Evolutionary conservation across 2,113 vertebrate species (phyloP), one percentile per base, ranked within the genome.

Genomic region (Ailuropoda melanoleuca): DNA sequence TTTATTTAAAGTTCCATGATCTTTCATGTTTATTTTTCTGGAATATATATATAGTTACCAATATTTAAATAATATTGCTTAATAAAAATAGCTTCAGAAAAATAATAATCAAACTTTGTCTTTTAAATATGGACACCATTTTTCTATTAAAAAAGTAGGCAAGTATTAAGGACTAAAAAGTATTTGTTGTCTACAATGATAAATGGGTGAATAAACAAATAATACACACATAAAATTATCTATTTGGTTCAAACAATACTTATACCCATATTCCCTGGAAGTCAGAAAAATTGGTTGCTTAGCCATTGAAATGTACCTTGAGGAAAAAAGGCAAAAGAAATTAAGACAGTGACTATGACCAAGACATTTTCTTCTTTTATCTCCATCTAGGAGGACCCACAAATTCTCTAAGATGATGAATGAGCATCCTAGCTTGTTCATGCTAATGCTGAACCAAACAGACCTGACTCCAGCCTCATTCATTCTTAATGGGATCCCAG

Each of bases 401-500:
- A 34, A 34, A 46, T 34, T 4, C 55, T 89, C 1, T 58, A 87
- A 53, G 24, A 56, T 88, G 66, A 88, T 72, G 43, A 74, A 56
- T 14, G n/a, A 74, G 56, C 50, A 31, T 74, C 26, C 17, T 74
- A 29, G n/a, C 11, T 55, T 56, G 34, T 23, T 15, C 1, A 23
- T 55, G 78, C 34, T 81, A 81, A 37, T 81, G 21, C 12, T 56
- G 1, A 81, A 81, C 50, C 78, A 81, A 55, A 81, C 50, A 55
- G 78, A 81, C 10, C 48, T 81, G 50, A 81, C 34, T 8, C 80
- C 72, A 43, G 4, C 18, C 15, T 19, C 70, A 1, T 95, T 95
- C 74, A 78, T 95, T 9, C 88, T 97, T 43, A 90, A 93, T 8
- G 96, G 91, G 34, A 80, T 96, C 24, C 96, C 95, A 24, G 96